These are phyloP conservation scores for Malacoraja senta DNA, from an alignment of 2,797 vertebrate genomes.

Conservation along the genomic window DNA sequence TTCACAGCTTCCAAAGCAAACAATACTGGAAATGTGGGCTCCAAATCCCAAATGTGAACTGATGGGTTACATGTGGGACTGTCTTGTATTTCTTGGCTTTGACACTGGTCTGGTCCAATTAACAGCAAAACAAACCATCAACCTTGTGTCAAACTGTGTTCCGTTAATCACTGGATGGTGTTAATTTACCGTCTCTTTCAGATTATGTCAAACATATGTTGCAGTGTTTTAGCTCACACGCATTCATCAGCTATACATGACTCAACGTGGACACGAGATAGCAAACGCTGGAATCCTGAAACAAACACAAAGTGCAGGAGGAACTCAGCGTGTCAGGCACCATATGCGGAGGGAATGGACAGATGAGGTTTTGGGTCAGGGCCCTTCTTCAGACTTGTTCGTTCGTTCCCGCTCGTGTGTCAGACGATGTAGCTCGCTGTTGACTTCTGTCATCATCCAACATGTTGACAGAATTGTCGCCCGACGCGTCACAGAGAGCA, in stretches of 20 bases:
- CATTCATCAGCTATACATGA: not conserved
- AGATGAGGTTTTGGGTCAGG: no score
- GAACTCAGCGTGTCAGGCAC: no score
- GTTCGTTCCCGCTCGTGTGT: no score
- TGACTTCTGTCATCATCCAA: no score
- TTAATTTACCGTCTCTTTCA: not conserved
- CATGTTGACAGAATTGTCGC: no score
- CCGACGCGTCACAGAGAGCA: no score
- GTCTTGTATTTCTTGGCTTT: not conserved
- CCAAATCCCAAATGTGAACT: conserved; percentile 6
- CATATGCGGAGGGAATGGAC: no score
- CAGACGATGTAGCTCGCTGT: no score
- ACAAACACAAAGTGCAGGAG: no score
- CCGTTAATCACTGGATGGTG: not conserved
- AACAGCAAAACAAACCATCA: not conserved
- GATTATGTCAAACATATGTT: not conserved
- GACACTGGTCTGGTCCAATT: not conserved
- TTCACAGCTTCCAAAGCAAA: not conserved
- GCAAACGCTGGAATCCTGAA: no score
- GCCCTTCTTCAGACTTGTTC: no score
- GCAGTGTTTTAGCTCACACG: not conserved
- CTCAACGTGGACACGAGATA: not conserved
- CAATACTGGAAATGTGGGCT: not conserved
- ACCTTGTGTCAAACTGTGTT: not conserved
- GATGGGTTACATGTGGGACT: not conserved